Percentiles rank a stretch among this genome's conserved stretches.
These are phyloP conservation scores for Theonella swinhoei DNA, from an alignment of 37 sponge, comb jelly and placozoan genomes.

Conservation along the genomic window DNA sequence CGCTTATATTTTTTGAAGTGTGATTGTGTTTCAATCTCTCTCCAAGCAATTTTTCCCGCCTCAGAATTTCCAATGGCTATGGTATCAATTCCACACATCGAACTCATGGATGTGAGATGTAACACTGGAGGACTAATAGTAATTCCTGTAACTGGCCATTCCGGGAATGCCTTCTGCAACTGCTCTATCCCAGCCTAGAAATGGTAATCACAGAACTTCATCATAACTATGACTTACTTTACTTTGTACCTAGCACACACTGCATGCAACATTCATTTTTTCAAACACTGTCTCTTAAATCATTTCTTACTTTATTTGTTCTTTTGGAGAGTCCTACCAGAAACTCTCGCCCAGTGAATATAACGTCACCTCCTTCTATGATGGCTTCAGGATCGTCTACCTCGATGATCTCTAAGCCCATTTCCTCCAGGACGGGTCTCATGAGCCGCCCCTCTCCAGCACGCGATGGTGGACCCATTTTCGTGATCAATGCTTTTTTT, in stretches of 20 bases:
- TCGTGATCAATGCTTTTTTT: slow-evolving; percentile 46
- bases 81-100: slow-evolving; percentile 72
- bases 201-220: too few species aligned
- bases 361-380: slow-evolving; percentile 83
- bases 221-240: too few species aligned
- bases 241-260: too few species aligned
- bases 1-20: slow-evolving; percentile 49
- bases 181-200: slow-evolving; percentile 67
- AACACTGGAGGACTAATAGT: slow-evolving; percentile 48
- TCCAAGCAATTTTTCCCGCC: slow-evolving; percentile 56
- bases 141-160: slow-evolving; percentile 58
- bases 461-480: slow-evolving; percentile 38
- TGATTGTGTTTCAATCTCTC: slow-evolving; percentile 48
- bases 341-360: slow-evolving; percentile 85
- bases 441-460: slow-evolving; percentile 47
- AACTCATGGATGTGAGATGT: slow-evolving; percentile 80
- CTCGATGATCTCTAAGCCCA: slow-evolving; percentile 53
- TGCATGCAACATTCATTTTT: too few species aligned
- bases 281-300: too few species aligned
- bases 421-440: slow-evolving; percentile 30
- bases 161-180: slow-evolving; percentile 57
- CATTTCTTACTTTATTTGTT: slow-evolving; percentile 77
- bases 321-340: slow-evolving; percentile 65
- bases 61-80: slow-evolving; percentile 63
- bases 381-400: slow-evolving; percentile 49